Evolutionary conservation across 2,888 invertebrate genomes (phyloP), one percentile per base, ranked within the genome.

Genomic region (Phanerotoma sp.): DNA sequence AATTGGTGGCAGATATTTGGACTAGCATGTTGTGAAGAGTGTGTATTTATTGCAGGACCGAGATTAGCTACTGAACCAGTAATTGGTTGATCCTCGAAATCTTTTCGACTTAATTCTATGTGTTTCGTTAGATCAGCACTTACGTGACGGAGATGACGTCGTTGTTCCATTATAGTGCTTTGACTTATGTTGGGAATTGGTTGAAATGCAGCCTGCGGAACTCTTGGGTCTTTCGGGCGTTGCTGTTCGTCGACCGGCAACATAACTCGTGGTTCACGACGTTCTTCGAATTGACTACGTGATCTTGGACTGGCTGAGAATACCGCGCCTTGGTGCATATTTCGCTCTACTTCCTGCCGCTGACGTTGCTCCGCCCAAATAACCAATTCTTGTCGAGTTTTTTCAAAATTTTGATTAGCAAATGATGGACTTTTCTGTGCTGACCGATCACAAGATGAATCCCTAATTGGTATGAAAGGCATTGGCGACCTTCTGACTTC

Each of bases 331-430:
- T 67, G 68, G 41, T 61, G 65, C 16, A 73, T 65, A 6, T 62
- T 69, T 20, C 71, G 66, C 51, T 77, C 77, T 7, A 73, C 53
- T 11, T 77, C 77, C 40, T 75, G 77, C n/a, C 75, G 65, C 33
- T 77, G 77, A 22, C 75, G 63, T 41, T 77, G 75, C 49, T 77
- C 77, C 0, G 75, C 75, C 77, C 77, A 77, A 54, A 75, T 72
- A 0, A 72, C 74, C 25, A 77, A 51, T 40, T 77, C 76, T 33
- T 75, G 76, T 33, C 76, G 66, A 5, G 77, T 76, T 38, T 77
- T 77, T 37, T 77, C 77, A 11, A 77, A 77, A 25, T 69, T 71
- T 51, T 75, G 77, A 62, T 69, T 72, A 0, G 67, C 62, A 32
- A 74, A 68, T 3, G 73, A 71, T 1, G 73, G 72, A 38, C 68